These are phyloP conservation scores for Tyrannus savana DNA, from an alignment of 2,113 vertebrate species.

Conservation along the genomic window DNA sequence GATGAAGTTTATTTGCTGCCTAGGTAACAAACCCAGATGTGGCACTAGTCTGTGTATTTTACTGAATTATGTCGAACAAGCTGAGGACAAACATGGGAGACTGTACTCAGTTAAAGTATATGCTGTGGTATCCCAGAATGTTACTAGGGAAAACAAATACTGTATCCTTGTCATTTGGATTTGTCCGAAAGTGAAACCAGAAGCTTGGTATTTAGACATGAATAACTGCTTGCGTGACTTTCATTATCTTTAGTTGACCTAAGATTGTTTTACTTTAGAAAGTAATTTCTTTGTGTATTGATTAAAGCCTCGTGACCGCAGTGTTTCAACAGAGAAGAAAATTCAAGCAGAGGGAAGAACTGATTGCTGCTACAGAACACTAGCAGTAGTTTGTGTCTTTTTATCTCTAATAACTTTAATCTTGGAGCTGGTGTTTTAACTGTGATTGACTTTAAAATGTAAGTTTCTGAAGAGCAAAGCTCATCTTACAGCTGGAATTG, in stretches of 20 bases:
- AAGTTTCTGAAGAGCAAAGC: neutral
- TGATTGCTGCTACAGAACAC: neutral
- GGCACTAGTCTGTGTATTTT: conserved; percentile 71
- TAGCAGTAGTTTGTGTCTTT: neutral
- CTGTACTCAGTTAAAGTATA: neutral
- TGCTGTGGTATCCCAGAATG: neutral
- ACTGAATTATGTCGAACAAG: conserved; percentile 32
- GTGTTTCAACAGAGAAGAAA: neutral
- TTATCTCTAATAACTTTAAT: neutral
- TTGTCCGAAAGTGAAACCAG: conserved; percentile 27
- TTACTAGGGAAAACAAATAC: conserved; percentile 47
- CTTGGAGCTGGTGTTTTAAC: neutral
- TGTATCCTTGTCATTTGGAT: conserved; percentile 16
- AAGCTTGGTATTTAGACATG: neutral
- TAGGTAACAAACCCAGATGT: conserved; percentile 74
- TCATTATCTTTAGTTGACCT: conserved; percentile 1
- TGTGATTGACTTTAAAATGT: neutral
- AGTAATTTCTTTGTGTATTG: conserved; percentile 3
- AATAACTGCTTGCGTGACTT: conserved; percentile 2
- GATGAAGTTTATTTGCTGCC: conserved; percentile 54
- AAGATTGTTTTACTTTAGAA: conserved; percentile 36
- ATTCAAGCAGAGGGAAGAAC: neutral
- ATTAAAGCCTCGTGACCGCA: neutral
- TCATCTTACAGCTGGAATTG: neutral
- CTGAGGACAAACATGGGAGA: conserved; percentile 11